Evolutionary conservation across 2,797 vertebrate genomes (phyloP), one percentile per base, ranked within the genome.

Genomic region (Sylvia borin): DNA sequence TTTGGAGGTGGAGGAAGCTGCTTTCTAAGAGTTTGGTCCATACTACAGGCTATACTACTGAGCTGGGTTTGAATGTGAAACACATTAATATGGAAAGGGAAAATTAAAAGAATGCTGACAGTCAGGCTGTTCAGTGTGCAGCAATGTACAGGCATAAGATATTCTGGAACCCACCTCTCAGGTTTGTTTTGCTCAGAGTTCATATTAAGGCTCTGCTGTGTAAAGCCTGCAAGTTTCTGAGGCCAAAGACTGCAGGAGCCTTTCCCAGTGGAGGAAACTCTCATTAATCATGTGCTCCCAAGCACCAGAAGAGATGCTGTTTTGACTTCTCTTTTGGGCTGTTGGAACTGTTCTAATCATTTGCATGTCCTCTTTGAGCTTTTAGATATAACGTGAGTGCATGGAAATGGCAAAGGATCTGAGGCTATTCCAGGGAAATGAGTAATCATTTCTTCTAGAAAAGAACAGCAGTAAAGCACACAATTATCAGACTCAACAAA

Each of bases 201-300:
- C 47, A 34, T 62, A 65, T 64, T 83, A 66, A 94, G 58, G 70
- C 51, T 83, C 50, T 91, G 24, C 78, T 88, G 83, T 19, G 8
- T 92, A 64, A 95, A 94, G 72, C 62, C 84, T 77, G 83, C 57
- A 83, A 31, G 61, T 38, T 87, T 79, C 87, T 80, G 31, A 78
- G 86, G 90, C 86, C 93, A 92, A 53, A 72, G 74, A 77, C 84
- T 95, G 77, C 83, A 80, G 82, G 61, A 94, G 16, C 72, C 80
- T 92, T 92, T 95, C 93, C 93, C 72, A 62, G 47, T 72, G 75
- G 78, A 93, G 81, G 75, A 89, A 91, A 68, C 75, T 58, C 80
- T 94, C 90, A 83, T 97, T 93, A 96, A 95, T 96, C 95, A 93
- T 77, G 68, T 66, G 48, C 43, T 96, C 65, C n/a, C 61, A 62